These are phyloP conservation scores for Alloscopus bannaensis DNA, from an alignment of 2,888 invertebrate genomes.

Conservation along the genomic window DNA sequence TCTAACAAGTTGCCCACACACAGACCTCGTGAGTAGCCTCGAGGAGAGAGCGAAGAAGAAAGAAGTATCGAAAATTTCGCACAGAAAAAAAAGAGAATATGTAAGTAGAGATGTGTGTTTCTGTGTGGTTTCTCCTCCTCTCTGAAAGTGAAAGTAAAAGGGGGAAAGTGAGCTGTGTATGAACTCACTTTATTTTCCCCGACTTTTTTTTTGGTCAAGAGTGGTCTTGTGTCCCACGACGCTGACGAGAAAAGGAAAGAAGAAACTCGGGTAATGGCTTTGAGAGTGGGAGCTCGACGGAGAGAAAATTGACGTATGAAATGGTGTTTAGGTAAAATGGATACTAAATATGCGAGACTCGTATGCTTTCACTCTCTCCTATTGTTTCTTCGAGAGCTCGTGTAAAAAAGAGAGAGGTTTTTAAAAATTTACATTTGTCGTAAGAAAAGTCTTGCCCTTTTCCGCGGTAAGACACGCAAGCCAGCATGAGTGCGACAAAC, in stretches of 20 bases:
- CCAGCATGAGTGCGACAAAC: neutral
- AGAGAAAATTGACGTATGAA: constrained; percentile 53
- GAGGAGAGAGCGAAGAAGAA: too few species aligned
- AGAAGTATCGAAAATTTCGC: too few species aligned
- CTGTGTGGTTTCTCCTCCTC: too few species aligned
- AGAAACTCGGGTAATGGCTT: constrained; percentile 4
- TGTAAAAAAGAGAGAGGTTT: neutral
- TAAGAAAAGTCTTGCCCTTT: neutral
- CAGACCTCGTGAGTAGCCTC: too few species aligned
- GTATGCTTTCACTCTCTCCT: neutral
- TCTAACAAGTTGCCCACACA: too few species aligned
- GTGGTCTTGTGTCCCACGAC: constrained; percentile 35
- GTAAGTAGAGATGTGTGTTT: too few species aligned
- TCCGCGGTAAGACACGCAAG: neutral
- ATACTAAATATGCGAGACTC: constrained; percentile 41
- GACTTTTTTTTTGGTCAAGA: neutral
- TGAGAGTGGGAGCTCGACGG: constrained; percentile 12
- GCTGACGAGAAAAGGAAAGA: constrained; percentile 17
- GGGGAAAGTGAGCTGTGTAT: neutral
- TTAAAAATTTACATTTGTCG: neutral
- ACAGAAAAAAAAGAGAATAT: too few species aligned
- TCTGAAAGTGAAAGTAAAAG: neutral
- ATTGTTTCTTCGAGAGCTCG: neutral
- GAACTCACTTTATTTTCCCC: neutral
- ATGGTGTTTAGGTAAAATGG: constrained; percentile 61